These are phyloP conservation scores for Oreortyx pictus DNA, from an alignment of 2,797 vertebrate species.

Conservation along the genomic window DNA sequence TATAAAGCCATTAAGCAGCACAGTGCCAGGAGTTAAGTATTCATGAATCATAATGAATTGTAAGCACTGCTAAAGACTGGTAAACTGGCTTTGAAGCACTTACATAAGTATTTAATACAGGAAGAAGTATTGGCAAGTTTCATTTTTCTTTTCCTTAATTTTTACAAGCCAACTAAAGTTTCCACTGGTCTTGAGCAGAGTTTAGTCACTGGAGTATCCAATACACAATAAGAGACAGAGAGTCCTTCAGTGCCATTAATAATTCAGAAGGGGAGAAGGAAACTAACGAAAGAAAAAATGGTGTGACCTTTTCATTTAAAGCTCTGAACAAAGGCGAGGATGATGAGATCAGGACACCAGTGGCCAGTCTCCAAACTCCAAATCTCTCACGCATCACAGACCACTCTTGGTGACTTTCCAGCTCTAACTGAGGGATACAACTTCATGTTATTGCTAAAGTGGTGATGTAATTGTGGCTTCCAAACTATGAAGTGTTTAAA, in stretches of 20 bases:
- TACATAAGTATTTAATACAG: neutral
- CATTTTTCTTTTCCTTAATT: neutral
- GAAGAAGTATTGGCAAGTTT: neutral
- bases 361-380: slow-evolving; percentile 20
- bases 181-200: neutral
- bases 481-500: neutral
- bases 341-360: neutral
- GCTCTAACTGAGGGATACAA: no score
- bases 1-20: neutral
- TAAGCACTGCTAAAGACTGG: neutral
- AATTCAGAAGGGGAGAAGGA: neutral
- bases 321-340: slow-evolving; percentile 16
- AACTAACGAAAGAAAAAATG: neutral
- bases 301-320: slow-evolving; percentile 17
- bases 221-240: neutral
- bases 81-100: neutral
- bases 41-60: neutral
- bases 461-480: neutral
- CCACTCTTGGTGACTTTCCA: neutral
- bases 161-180: neutral
- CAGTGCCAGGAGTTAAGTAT: slow-evolving; percentile 35
- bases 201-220: neutral
- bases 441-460: neutral
- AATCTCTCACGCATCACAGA: neutral
- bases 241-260: neutral